Evolutionary conservation across 2,797 vertebrate species (phyloP), one percentile per base, ranked within the genome.

Genomic region (Gorsachius magnificus): DNA sequence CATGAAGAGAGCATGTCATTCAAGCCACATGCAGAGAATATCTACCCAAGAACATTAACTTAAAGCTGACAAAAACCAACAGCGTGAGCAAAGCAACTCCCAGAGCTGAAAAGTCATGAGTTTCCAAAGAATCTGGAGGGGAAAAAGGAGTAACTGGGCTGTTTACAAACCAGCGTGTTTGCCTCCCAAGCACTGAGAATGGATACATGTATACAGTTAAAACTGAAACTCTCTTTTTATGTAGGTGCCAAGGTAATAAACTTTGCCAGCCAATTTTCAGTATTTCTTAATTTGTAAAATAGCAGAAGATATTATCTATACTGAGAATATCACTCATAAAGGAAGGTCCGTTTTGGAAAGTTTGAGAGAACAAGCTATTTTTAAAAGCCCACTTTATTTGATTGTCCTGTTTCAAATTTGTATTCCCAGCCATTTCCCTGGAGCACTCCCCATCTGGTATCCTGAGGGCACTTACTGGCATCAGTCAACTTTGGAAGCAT

Each of bases 141-240:
- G 68, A 12, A 63, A 25, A 72, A 70, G 22, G 76, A 87, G 41
- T 64, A 56, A 64, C 77, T 43, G 48, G 90, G 90, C 53, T 86
- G 58, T 90, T 54, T 61, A 90, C 72, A 85, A 89, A 87, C 46
- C 85, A 60, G 83, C 83, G n/a, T 14, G 78, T 77, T 92, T 65
- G 79, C 92, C 92, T 88, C 89, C 86, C 77, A 75, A 80, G 88
- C 90, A 61, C 77, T 51, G 79, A 95, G 77, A 96, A 25, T 65
- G 79, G 93, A 78, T 38, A 58, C 83, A 68, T 21, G 5, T 31
- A 71, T 19, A 66, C 78, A 51, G n/a, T 65, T 48, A 48, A 86
- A 69, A 74, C 68, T 86, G 74, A 88, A 84, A 54, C 38, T 77
- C n/a, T 71, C 68, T 95, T 95, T 97, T 95, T 94, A 83, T 95